Evolutionary conservation across 1,140 invertebrate genomes (phyloP).

Genomic region (Maniola jurtina): DNA sequence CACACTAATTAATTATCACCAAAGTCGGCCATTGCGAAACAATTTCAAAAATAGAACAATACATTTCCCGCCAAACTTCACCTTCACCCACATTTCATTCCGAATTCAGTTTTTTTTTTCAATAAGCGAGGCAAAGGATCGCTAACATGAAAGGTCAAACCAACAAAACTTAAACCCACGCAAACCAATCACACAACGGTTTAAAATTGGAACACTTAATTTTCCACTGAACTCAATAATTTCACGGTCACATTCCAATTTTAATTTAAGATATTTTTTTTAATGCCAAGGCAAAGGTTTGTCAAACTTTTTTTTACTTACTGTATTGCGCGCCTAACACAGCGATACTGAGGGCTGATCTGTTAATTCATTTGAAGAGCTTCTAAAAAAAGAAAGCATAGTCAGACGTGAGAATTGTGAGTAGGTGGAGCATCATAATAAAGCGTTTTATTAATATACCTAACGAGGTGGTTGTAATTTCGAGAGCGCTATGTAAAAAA

Average conservation of each 20-base stretch:
- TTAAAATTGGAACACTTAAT: slow-evolving; percentile 6
- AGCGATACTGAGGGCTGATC: slow-evolving; percentile 49
- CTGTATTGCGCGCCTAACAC: slow-evolving; percentile 63
- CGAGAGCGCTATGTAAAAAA: too few relatives aligned
- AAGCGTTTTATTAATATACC: background rate
- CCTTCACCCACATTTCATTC: slow-evolving; percentile 32
- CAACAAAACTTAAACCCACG: too few relatives aligned
- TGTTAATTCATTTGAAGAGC: slow-evolving; percentile 54
- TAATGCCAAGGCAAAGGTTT: slow-evolving; percentile 15
- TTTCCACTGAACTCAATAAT: slow-evolving; percentile 5
- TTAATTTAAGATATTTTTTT: slow-evolving; percentile 26
- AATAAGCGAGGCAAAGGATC: too few relatives aligned
- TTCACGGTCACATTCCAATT: background rate
- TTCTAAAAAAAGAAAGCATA: slow-evolving; percentile 67
- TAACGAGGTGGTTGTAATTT: background rate
- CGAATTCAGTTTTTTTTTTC: slow-evolving; percentile 28
- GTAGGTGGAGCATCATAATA: slow-evolving; percentile 32
- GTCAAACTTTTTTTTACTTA: slow-evolving; percentile 47
- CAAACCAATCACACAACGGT: background rate
- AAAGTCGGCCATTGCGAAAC: background rate
- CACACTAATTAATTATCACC: too few relatives aligned
- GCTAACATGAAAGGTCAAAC: too few relatives aligned
- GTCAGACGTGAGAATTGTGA: slow-evolving; percentile 45
- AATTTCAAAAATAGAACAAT: slow-evolving; percentile 29
- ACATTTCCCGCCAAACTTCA: slow-evolving; percentile 23